phyloP scores from a whole-genome alignment of 2,888 invertebrate species.

The Ophion slaviceki region DNA sequence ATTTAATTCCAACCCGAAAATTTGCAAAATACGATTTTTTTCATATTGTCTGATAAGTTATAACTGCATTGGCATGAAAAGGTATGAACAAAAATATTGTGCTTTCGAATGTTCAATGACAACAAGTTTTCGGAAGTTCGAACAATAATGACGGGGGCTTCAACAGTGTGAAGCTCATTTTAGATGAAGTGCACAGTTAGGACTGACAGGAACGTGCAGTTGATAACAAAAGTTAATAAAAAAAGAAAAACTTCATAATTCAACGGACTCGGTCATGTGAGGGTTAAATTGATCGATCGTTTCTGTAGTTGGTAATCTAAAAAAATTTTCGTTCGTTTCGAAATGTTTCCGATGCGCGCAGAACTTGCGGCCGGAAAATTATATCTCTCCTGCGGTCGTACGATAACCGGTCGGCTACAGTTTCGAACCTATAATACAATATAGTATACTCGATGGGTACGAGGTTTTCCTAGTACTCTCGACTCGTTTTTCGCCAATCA shows the following conservation, averaged over 20 bases:
- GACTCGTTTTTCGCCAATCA: background rate
- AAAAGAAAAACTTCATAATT: background rate
- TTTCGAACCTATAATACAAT: conserved; percentile 10
- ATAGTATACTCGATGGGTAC: background rate
- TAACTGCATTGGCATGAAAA: background rate
- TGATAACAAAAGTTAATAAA: background rate
- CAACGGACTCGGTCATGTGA: background rate
- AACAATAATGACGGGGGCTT: background rate
- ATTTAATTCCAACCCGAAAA: background rate
- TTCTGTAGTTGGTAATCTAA: conserved; percentile 7
- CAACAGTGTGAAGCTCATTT: background rate
- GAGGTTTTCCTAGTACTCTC: background rate
- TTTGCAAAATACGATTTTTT: background rate
- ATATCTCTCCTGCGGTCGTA: conserved; percentile 20
- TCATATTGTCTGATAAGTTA: background rate
- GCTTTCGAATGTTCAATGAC: background rate
- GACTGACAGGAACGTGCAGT: background rate
- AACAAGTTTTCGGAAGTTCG: background rate
- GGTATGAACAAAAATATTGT: background rate
- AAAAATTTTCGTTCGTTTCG: conserved; percentile 13
- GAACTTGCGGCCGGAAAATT: conserved; percentile 16
- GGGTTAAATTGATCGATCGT: conserved; percentile 25
- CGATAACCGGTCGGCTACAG: conserved; percentile 7
- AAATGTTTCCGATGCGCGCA: conserved; percentile 20
- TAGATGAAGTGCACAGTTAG: background rate